Percentiles rank a stretch among this genome's conserved stretches.
These are phyloP conservation scores for Cydia splendana DNA, from an alignment of 1,140 invertebrate genomes.

Conservation along the genomic window DNA sequence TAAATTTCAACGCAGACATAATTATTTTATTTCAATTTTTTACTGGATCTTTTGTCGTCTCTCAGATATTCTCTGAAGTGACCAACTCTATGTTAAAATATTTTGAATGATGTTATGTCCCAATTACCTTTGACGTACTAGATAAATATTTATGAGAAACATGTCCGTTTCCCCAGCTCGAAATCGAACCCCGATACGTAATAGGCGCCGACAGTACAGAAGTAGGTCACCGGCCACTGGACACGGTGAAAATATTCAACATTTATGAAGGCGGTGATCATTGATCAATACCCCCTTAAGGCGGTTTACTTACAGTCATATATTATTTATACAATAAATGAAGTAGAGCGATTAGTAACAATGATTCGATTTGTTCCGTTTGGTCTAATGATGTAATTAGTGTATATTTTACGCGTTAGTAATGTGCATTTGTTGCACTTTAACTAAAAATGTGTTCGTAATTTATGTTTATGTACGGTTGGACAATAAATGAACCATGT, in stretches of 20 bases:
- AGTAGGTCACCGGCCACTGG: neutral
- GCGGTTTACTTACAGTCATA: neutral
- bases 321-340: too few relatives aligned
- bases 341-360: neutral
- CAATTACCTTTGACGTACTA: too few relatives aligned
- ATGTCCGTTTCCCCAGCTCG: neutral
- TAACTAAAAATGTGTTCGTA: neutral
- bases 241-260: neutral
- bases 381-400: neutral
- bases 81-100: too few relatives aligned
- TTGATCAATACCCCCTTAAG: slow-evolving; percentile 4
- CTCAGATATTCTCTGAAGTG: too few relatives aligned
- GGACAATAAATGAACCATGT: too few relatives aligned
- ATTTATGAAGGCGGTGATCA: neutral
- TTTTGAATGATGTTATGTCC: too few relatives aligned
- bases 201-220: neutral
- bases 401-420: neutral
- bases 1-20: too few relatives aligned
- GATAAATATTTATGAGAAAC: too few relatives aligned
- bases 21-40: too few relatives aligned
- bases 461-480: too few relatives aligned
- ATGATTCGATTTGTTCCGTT: neutral
- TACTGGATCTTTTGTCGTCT: too few relatives aligned
- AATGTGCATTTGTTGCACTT: neutral
- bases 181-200: neutral